Conservation (phyloP, 2,113 vertebrate species). For the Miniopterus natalensis region DNA sequence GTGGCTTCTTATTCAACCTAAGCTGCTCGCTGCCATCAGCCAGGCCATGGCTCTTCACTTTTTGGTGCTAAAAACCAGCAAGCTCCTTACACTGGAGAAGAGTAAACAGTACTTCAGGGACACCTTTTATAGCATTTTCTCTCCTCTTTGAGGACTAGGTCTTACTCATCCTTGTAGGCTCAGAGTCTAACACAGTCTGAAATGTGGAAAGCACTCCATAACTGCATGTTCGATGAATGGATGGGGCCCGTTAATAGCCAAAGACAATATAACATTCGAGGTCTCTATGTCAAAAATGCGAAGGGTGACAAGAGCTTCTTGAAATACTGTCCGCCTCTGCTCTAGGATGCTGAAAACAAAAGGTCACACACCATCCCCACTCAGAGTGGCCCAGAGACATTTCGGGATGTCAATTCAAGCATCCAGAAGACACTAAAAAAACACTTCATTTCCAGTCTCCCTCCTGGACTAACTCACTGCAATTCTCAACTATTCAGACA, state of each 20-base stretch:
- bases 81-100: background rate
- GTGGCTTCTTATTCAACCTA: background rate
- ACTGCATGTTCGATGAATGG: background rate
- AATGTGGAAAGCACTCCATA: background rate
- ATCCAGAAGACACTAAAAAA: background rate
- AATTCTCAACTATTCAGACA: background rate
- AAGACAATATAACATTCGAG: background rate
- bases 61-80: background rate
- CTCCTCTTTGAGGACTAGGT: background rate
- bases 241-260: background rate
- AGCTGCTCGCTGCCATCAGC: background rate
- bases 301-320: background rate
- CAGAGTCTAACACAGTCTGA: background rate
- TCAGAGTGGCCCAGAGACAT: background rate
- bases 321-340: background rate
- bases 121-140: background rate
- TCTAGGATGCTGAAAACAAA: background rate
- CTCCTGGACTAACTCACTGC: background rate
- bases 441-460: background rate
- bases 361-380: background rate
- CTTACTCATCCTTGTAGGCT: background rate
- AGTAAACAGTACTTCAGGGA: background rate
- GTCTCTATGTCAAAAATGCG: background rate
- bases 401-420: background rate
- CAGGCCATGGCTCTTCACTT: background rate